These are phyloP conservation scores for Gymnopithys bicolor DNA, from an alignment of 2,797 vertebrate species.

Conservation along the genomic window DNA sequence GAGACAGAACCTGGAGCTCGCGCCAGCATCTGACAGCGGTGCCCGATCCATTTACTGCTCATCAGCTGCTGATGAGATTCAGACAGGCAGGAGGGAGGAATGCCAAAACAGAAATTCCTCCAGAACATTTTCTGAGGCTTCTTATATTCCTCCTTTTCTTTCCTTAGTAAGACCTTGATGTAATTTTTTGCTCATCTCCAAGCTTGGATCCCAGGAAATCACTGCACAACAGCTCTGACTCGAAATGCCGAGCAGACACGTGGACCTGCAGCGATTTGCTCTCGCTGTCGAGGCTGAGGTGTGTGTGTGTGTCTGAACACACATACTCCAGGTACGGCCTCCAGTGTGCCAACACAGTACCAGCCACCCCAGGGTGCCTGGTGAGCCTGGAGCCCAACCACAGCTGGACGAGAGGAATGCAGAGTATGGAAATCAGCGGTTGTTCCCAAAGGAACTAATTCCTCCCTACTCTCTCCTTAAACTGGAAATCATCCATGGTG, in stretches of 20 bases:
- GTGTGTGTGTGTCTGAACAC: not conserved
- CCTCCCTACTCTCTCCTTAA: too few species aligned
- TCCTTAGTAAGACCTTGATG: not conserved
- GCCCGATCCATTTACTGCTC: not conserved
- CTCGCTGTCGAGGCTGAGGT: not conserved
- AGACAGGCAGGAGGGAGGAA: not conserved
- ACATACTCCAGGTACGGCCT: rapidly evolving
- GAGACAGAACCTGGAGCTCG: not conserved
- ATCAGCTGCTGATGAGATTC: constrained; percentile 9
- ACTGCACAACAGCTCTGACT: not conserved
- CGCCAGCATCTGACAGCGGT: not conserved
- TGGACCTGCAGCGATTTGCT: rapidly evolving
- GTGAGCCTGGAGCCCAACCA: not conserved
- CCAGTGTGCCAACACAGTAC: not conserved
- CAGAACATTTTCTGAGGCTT: not conserved
- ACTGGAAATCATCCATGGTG: rapidly evolving
- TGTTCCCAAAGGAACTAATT: not conserved
- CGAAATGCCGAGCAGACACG: rapidly evolving
- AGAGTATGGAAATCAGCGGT: rapidly evolving
- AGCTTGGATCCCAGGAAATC: not conserved
- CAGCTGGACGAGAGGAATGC: rapidly evolving
- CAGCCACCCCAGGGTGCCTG: rapidly evolving
- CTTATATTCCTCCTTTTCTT: not conserved
- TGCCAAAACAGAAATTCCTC: not conserved
- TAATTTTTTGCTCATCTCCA: not conserved